Evolutionary conservation across 2,797 vertebrate species (phyloP), one percentile per base, ranked within the genome.

Genomic region (Tenualosa ilisha): DNA sequence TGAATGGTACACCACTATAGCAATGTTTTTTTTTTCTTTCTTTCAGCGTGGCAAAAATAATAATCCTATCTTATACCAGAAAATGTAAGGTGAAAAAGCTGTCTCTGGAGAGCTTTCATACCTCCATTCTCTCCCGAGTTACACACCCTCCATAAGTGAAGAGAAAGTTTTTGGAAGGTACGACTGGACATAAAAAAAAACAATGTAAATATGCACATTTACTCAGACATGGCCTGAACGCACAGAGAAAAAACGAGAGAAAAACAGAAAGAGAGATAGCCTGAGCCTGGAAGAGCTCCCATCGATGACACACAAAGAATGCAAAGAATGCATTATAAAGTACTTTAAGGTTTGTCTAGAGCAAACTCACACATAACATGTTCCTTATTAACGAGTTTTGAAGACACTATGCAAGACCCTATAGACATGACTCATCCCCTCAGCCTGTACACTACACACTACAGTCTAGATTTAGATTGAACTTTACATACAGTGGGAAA

Each of bases 21-120:
- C 63, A 65, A 65, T 31, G 26, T 40, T 4, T 15, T 72, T 15
- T 72, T 65, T 65, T 59, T 20, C 6, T 6, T 8, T 9, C 63
- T 12, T 26, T 40, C 15, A 75, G 31, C 13, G 31, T 26, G 68
- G 26, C 68, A 72, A 11, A 75, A 68, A 84, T 84, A 75, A 84
- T 53, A 51, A 31, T 49, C 6, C 63, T 51, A 24, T 68, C 6
- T 75, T 17, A 37, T 40, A 40, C 31, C 13, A 40, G 31, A 40
- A 15, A 75, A 75, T 13, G 68, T 40, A 37, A 15, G 15, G 68
- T 26, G 31, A 75, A 12, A 75, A 13, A 31, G 68, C 31, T 17
- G 31, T 43, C 31, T 75, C 31, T 40, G 15, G 31, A 75, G 68
- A 75, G 13, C 68, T 40, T 75, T 40, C 8, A 15, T 75, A 26